Base-by-base conservation (phyloP, 2,888 invertebrate genomes). In the Drosophila multiciliata region DNA sequence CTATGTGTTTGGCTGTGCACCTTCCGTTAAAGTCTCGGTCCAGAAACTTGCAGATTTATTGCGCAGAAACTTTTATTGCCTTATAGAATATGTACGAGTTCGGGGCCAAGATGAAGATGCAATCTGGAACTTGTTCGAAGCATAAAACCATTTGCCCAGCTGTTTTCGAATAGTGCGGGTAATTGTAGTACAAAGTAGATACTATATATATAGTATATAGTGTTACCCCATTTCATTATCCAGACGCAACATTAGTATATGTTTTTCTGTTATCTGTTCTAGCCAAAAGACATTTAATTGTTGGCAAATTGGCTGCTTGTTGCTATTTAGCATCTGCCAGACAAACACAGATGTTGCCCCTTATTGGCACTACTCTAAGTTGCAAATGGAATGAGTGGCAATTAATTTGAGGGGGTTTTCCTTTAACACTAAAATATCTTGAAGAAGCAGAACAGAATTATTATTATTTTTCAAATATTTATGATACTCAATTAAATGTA, bases 1-100 rank as follows among this genome's bases (percentile, higher is more conserved):
- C 15, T 4, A 8, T 15, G 15, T 45, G 23, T 1, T 45, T 15
- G 45, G 8, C 45, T 45, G 45, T 15, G 45, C 33, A 15, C 36
- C 52, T 50, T 17, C 48, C 32, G 64, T 59, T 61, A 64, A 66
- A 58, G 87, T 85, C 88, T 85, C 77, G 85, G 75, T 86, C 88
- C 80, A 88, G 83, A 90, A 90, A 86, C 89, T 86, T 86, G 86
- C 80, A 90, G 85, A 86, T 86, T 86, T 86, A 86, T 86, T 88
- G 90, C 88, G 59, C 86, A 86, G 87, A 90, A 86, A 86, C 85
- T 86, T 86, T 86, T 86, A 90, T 86, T 90, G 85, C 85, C 90
- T 74, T 80, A 60, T 75, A 86, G 89, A 86, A 90, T 86, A 89
- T 84, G 85, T 89, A 88, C 75, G 85, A 57, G 67, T 50, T 50